These are phyloP conservation scores for Leptocoma aspasia DNA, from an alignment of 2,113 vertebrate genomes.

Conservation along the genomic window DNA sequence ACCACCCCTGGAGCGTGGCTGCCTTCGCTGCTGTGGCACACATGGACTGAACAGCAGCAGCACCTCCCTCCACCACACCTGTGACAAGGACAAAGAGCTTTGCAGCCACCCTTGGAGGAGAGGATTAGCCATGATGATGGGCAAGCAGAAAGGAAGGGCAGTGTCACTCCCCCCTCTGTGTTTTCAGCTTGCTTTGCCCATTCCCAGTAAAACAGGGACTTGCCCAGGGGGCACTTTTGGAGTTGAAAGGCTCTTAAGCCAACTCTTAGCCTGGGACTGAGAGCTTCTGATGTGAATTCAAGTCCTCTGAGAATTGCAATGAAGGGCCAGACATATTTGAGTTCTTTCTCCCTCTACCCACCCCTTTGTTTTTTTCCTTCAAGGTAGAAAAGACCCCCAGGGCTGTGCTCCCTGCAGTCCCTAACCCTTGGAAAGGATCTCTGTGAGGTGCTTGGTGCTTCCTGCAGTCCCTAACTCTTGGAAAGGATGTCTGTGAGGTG, in stretches of 20 bases:
- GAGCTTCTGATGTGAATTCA: neutral
- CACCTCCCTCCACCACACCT: accelerated
- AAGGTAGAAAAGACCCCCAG: neutral
- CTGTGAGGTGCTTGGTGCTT: neutral
- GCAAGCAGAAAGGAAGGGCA: neutral
- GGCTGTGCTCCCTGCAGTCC: neutral
- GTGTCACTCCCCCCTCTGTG: accelerated
- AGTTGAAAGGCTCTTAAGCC: neutral
- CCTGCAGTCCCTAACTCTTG: neutral
- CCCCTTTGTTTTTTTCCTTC: accelerated
- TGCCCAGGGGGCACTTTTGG: neutral
- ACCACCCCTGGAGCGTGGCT: accelerated
- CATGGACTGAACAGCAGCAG: accelerated
- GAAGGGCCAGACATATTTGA: neutral
- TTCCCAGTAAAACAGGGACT: neutral
- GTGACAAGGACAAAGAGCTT: neutral
- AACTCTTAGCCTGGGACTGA: neutral
- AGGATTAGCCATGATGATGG: neutral
- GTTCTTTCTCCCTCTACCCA: neutral
- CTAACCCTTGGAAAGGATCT: neutral
- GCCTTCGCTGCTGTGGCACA: accelerated
- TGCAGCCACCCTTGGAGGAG: neutral
- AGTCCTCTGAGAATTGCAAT: neutral
- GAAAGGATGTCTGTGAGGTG: neutral
- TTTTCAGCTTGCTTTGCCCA: neutral